Evolutionary conservation across 2,888 invertebrate genomes (phyloP).

Genomic region (Rhabditoides inermis): DNA sequence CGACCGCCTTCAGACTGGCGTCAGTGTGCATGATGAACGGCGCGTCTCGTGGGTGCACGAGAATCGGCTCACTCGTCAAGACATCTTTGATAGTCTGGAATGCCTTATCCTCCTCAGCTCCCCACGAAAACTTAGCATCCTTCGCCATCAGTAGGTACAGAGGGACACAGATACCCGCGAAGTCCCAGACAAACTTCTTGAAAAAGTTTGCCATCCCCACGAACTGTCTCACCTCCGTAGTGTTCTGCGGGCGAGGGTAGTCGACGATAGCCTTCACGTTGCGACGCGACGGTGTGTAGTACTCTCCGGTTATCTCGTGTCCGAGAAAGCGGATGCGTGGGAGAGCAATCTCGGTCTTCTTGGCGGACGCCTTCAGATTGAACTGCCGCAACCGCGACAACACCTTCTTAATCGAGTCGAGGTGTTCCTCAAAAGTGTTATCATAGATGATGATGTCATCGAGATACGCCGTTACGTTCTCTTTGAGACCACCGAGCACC

Average conservation of each 20-base stretch:
- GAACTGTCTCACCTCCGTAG: slow-evolving; percentile 17
- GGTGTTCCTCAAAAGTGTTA: slow-evolving; percentile 10
- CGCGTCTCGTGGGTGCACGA: slow-evolving; percentile 9
- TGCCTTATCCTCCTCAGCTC: slow-evolving; percentile 1
- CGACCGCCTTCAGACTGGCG: slow-evolving; percentile 33
- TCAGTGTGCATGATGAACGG: slow-evolving; percentile 27
- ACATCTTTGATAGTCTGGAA: background rate
- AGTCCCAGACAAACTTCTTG: slow-evolving; percentile 8
- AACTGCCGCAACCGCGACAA: slow-evolving; percentile 11
- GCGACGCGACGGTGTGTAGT: slow-evolving; percentile 9
- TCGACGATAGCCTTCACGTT: slow-evolving; percentile 13
- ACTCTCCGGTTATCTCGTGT: slow-evolving; percentile 9
- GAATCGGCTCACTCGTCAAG: slow-evolving; percentile 3
- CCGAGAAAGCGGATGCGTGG: slow-evolving; percentile 14
- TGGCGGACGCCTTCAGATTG: slow-evolving; percentile 14
- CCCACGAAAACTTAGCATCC: slow-evolving; percentile 7
- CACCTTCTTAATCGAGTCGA: slow-evolving; percentile 8
- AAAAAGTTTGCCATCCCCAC: slow-evolving; percentile 23
- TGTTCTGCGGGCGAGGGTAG: slow-evolving; percentile 14
- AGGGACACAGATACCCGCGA: slow-evolving; percentile 7
- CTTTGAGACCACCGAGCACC: slow-evolving; percentile 11
- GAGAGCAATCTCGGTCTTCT: slow-evolving; percentile 15
- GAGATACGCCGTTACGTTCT: slow-evolving; percentile 11
- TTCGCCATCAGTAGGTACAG: slow-evolving; percentile 4
- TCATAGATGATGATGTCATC: slow-evolving; percentile 16